Conservation (phyloP, 2,113 vertebrate genomes). For the Stomatorhinus ivindoensis region DNA sequence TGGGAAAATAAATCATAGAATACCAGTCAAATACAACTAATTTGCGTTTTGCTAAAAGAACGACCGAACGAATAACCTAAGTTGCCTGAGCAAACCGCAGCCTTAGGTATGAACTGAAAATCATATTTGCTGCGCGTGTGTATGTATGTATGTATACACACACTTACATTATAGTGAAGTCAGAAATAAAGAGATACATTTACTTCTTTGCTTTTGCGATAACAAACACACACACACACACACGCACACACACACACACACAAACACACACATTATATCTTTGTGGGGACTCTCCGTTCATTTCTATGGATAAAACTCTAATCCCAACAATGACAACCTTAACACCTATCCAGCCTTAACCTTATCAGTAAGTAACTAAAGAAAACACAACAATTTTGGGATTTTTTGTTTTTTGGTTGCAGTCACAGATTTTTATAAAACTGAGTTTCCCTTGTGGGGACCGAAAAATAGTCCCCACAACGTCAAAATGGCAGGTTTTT, state of each 20-base stretch:
- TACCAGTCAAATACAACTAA: background rate
- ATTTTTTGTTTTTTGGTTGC: background rate
- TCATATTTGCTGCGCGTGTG: background rate
- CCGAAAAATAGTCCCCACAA: background rate
- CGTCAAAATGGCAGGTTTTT: too few species aligned
- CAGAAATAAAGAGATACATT: background rate
- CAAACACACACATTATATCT: background rate
- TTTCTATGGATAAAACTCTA: background rate
- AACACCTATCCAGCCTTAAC: background rate
- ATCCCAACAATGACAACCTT: background rate
- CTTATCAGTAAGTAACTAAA: background rate
- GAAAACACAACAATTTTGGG: background rate
- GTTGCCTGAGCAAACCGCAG: background rate
- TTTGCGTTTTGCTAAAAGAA: background rate
- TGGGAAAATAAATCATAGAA: background rate
- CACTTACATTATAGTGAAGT: background rate
- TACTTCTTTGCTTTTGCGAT: background rate
- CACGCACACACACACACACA: background rate
- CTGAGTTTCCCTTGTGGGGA: too few species aligned
- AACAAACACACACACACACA: background rate
- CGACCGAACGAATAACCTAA: background rate
- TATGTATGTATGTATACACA: background rate
- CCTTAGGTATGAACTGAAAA: background rate
- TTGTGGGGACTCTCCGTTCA: background rate
- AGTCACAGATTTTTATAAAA: background rate